phyloP scores from a whole-genome alignment of 2,888 invertebrate genomes.

The Ferdinandea cuprea region DNA sequence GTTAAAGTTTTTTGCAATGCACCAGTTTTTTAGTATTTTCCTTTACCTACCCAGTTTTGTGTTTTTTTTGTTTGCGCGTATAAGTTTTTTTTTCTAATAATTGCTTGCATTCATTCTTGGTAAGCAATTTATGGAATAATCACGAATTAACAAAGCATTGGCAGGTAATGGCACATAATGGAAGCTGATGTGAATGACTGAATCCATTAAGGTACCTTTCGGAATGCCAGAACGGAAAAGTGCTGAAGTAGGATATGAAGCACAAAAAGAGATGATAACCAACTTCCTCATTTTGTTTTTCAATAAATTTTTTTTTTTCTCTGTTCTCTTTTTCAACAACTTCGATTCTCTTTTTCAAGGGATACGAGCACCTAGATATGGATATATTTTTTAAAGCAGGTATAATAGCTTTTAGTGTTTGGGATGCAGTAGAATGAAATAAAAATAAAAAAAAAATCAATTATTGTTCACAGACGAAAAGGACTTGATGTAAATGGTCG shows the following conservation, averaged over 20 bases:
- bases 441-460: conserved; percentile 22
- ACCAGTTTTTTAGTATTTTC: conserved; percentile 2
- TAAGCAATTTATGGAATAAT: conserved; percentile 40
- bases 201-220: conserved; percentile 42
- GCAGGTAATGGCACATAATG: conserved; percentile 48
- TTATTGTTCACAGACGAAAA: conserved; percentile 28
- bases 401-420: conserved; percentile 28
- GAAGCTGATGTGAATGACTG: conserved; percentile 46
- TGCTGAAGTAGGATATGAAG: conserved; percentile 9
- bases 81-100: conserved; percentile 22
- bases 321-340: too few relatives aligned
- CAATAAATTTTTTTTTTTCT: conserved; percentile 11
- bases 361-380: too few relatives aligned
- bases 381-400: too few relatives aligned
- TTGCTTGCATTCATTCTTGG: conserved; percentile 15
- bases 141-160: conserved; percentile 31
- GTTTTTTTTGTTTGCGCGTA: conserved; percentile 28
- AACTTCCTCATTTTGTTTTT: conserved; percentile 28
- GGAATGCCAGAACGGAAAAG: conserved; percentile 9
- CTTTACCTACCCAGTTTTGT: too few relatives aligned
- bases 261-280: conserved; percentile 6
- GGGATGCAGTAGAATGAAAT: not conserved
- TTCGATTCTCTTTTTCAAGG: conserved; percentile 28
- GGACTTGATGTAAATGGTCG: not conserved
- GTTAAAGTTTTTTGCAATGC: conserved; percentile 26